Percentiles rank a stretch among this genome's conserved stretches.
phyloP scores from a whole-genome alignment of 2,113 vertebrate genomes.

The Poecile atricapillus region DNA sequence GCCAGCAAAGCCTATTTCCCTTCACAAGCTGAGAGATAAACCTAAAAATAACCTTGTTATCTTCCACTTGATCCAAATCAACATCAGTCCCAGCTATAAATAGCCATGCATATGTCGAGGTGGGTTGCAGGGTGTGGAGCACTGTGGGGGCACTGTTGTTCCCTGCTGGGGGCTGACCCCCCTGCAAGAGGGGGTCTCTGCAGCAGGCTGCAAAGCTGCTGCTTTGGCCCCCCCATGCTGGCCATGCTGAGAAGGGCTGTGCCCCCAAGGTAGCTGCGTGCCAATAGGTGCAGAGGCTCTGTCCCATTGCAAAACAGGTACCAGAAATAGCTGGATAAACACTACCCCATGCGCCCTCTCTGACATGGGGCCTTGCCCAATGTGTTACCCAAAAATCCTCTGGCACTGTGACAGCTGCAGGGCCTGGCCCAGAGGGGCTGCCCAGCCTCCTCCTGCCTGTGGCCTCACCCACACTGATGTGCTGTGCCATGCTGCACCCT shows the following conservation, averaged over 20 bases:
- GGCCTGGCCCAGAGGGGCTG: not conserved
- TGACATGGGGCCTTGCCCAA: not conserved
- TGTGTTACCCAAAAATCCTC: not conserved
- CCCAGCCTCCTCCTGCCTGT: accelerated
- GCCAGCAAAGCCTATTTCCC: constrained; percentile 1
- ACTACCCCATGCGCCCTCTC: not conserved
- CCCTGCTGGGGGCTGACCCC: not conserved
- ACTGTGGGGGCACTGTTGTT: not conserved
- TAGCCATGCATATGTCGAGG: not conserved
- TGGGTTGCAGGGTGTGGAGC: not conserved
- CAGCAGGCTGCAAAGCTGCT: not conserved
- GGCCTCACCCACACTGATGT: accelerated
- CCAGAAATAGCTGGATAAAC: constrained; percentile 24
- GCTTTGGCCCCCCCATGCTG: accelerated
- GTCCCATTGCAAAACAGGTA: not conserved
- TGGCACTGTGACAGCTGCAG: accelerated
- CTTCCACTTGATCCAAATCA: not conserved
- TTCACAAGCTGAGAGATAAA: not conserved
- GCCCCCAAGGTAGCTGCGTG: not conserved
- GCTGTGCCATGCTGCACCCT: not conserved
- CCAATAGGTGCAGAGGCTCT: not conserved
- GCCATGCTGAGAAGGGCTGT: not conserved
- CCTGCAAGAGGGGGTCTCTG: not conserved
- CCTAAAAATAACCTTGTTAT: constrained; percentile 47
- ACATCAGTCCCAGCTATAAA: not conserved